Evolutionary conservation across 2,797 vertebrate species (phyloP).

Genomic region (Champsocephalus gunnari): DNA sequence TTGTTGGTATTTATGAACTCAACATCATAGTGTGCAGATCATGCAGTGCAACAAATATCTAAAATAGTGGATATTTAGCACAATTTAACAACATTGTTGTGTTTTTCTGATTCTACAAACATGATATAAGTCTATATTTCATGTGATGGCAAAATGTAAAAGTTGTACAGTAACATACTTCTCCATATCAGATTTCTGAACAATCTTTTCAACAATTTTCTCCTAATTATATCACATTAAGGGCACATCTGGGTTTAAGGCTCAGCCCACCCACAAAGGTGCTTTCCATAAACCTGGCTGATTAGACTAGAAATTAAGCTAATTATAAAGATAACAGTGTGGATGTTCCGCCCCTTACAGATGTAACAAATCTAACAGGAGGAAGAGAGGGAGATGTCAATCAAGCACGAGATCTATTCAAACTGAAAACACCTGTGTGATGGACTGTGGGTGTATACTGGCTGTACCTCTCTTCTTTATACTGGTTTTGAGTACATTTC

Average conservation of each 20-base stretch:
- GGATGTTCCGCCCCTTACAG: background rate
- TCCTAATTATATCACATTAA: no score
- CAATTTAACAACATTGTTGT: no score
- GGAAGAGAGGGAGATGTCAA: background rate
- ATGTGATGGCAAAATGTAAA: no score
- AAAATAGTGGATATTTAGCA: no score
- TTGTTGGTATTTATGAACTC: no score
- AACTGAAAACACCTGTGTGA: background rate
- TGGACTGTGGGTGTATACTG: background rate
- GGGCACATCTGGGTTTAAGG: background rate
- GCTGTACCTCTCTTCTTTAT: background rate
- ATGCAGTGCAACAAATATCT: no score
- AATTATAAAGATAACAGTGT: background rate
- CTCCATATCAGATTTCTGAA: no score
- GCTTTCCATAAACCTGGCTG: slow-evolving; percentile 2
- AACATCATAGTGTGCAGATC: no score
- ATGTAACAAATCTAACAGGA: background rate
- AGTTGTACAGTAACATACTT: no score
- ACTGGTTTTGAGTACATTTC: background rate
- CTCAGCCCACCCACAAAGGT: background rate
- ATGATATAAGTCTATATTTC: no score
- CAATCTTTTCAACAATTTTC: no score
- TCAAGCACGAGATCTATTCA: background rate
- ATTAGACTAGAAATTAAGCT: background rate
- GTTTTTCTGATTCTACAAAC: no score